These are phyloP conservation scores for Oxystoma pomonae DNA, from an alignment of 2,888 invertebrate genomes.

Conservation along the genomic window DNA sequence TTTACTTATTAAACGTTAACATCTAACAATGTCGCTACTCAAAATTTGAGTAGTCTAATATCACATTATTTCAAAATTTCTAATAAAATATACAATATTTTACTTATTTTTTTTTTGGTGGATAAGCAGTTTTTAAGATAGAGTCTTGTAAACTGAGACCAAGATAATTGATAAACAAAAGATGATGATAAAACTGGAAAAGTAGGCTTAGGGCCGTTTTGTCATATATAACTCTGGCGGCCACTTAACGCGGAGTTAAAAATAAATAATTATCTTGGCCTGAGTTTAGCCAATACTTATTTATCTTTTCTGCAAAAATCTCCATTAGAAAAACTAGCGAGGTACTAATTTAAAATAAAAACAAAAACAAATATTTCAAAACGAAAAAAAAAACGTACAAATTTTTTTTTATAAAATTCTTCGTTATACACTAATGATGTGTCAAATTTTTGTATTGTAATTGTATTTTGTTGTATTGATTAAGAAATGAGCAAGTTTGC, in stretches of 20 bases:
- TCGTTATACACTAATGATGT: slow-evolving; percentile 44
- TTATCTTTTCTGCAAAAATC: background rate
- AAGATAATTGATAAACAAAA: too few relatives aligned
- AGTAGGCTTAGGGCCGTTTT: too few relatives aligned
- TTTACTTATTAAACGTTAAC: too few relatives aligned
- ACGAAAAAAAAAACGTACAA: background rate
- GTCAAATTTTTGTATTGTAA: slow-evolving; percentile 41
- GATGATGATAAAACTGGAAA: too few relatives aligned
- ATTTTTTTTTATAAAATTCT: background rate
- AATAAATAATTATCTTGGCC: too few relatives aligned
- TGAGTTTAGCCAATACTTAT: background rate
- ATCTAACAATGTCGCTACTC: slow-evolving; percentile 34
- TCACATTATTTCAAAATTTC: slow-evolving; percentile 40
- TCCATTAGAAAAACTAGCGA: too few relatives aligned
- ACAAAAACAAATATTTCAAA: too few relatives aligned
- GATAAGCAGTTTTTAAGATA: background rate
- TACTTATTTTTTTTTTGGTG: background rate
- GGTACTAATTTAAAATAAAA: too few relatives aligned
- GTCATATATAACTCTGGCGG: too few relatives aligned
- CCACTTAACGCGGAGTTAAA: too few relatives aligned
- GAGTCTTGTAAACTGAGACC: too few relatives aligned
- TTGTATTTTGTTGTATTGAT: slow-evolving; percentile 31
- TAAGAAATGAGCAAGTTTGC: slow-evolving; percentile 39
- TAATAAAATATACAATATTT: slow-evolving; percentile 25
- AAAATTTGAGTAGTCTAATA: slow-evolving; percentile 32